Conservation (phyloP, 2,888 invertebrate genomes). For the Pandemis heparana region DNA sequence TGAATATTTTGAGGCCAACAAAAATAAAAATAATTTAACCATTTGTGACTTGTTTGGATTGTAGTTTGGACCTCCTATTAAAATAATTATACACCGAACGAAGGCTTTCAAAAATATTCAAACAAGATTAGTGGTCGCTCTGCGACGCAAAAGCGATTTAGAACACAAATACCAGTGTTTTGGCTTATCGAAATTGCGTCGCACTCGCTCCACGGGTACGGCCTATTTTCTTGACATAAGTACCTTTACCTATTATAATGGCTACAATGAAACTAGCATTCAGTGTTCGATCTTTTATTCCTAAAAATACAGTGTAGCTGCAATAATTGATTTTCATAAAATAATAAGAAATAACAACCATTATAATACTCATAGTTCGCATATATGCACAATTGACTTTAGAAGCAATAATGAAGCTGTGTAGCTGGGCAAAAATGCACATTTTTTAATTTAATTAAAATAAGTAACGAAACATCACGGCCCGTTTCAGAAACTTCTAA, state of each 20-base stretch:
- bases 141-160: too few relatives aligned
- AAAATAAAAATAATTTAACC: conserved; percentile 78
- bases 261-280: background rate
- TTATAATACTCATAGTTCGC: background rate
- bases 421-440: conserved; percentile 1
- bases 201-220: too few relatives aligned
- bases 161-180: too few relatives aligned
- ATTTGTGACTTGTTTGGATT: conserved; percentile 59
- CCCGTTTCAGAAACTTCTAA: background rate
- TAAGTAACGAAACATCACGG: background rate
- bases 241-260: too few relatives aligned
- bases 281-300: conserved; percentile 9
- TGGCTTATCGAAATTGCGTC: too few relatives aligned
- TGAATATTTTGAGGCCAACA: conserved; percentile 83
- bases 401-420: background rate
- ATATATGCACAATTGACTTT: background rate
- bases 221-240: too few relatives aligned
- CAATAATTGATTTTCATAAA: conserved; percentile 3
- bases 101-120: background rate
- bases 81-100: too few relatives aligned
- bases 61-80: conserved; percentile 45
- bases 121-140: background rate
- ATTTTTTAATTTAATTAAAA: background rate
- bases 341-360: background rate
- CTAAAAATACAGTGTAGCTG: background rate